Evolutionary conservation across 2,888 invertebrate species (phyloP).

Genomic region (Philaethria dido): DNA sequence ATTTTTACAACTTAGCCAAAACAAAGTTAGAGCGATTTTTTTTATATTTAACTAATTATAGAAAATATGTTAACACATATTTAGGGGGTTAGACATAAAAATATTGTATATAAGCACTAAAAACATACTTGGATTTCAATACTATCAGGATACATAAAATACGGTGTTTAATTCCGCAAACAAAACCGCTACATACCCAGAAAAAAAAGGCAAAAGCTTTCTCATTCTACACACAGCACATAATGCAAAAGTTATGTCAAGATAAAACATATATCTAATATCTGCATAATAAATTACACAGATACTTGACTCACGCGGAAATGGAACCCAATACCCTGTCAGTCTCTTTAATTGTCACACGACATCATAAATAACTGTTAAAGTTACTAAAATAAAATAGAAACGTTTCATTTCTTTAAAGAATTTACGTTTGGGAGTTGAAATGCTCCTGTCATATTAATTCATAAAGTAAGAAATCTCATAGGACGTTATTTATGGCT

Average conservation of each 20-base stretch:
- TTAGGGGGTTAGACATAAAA: too few species aligned
- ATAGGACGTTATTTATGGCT: constrained; percentile 29
- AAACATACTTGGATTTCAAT: too few species aligned
- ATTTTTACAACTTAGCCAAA: too few species aligned
- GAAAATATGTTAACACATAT: too few species aligned
- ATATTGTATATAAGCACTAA: too few species aligned
- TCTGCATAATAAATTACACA: constrained; percentile 1
- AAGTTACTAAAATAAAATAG: constrained; percentile 18
- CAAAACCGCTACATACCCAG: too few species aligned
- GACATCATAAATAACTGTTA: constrained; percentile 7
- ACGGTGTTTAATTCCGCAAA: too few species aligned
- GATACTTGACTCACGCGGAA: constrained; percentile 12
- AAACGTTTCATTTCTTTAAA: constrained; percentile 14
- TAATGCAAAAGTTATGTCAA: not conserved
- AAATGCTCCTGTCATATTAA: constrained; percentile 23
- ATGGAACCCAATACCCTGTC: constrained; percentile 1
- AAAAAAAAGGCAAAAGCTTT: too few species aligned
- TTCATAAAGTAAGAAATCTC: constrained; percentile 33
- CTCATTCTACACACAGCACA: not conserved
- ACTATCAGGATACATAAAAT: too few species aligned
- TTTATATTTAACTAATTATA: too few species aligned
- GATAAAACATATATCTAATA: not conserved
- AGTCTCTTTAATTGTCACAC: not conserved
- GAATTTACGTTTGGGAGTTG: constrained; percentile 8
- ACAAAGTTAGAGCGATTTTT: too few species aligned